Percentiles rank a stretch among this genome's conserved stretches.
Evolutionary conservation across 2,888 invertebrate genomes (phyloP).

Genomic region (Coleophora deauratella): DNA sequence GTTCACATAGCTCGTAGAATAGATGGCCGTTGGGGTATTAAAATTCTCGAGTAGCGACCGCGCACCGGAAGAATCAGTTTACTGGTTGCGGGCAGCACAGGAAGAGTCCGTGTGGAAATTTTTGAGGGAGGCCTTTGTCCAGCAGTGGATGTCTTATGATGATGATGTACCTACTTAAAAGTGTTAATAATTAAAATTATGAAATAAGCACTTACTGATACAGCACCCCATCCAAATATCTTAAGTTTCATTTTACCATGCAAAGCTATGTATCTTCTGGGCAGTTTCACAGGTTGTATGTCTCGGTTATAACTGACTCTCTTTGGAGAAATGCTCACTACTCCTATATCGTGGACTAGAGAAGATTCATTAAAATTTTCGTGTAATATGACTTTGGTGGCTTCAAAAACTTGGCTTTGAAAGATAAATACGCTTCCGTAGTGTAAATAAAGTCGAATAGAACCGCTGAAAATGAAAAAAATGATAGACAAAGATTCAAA

Average conservation of each 20-base stretch:
- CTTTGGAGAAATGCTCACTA: constrained; percentile 1
- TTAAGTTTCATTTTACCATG: background rate
- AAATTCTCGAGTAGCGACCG: too few species aligned
- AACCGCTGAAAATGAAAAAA: background rate
- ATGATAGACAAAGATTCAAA: background rate
- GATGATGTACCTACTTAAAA: too few species aligned
- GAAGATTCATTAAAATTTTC: background rate
- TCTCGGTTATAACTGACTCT: background rate
- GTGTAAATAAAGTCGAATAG: background rate
- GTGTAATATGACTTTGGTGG: constrained; percentile 1
- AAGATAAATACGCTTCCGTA: constrained; percentile 1
- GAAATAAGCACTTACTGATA: constrained; percentile 2
- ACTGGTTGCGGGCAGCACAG: too few species aligned
- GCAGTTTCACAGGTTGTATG: background rate
- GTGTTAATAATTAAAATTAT: background rate
- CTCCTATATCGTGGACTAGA: constrained; percentile 8
- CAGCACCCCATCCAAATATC: constrained; percentile 1
- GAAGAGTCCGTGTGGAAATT: too few species aligned
- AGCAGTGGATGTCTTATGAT: too few species aligned
- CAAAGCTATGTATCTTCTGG: background rate
- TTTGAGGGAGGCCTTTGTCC: too few species aligned
- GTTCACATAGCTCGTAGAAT: too few species aligned
- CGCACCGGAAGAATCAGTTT: too few species aligned
- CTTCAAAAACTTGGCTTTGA: background rate
- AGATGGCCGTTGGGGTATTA: too few species aligned